Evolutionary conservation across 2,888 invertebrate genomes (phyloP), one percentile per base, ranked within the genome.

Genomic region (Platycheirus rosarum): DNA sequence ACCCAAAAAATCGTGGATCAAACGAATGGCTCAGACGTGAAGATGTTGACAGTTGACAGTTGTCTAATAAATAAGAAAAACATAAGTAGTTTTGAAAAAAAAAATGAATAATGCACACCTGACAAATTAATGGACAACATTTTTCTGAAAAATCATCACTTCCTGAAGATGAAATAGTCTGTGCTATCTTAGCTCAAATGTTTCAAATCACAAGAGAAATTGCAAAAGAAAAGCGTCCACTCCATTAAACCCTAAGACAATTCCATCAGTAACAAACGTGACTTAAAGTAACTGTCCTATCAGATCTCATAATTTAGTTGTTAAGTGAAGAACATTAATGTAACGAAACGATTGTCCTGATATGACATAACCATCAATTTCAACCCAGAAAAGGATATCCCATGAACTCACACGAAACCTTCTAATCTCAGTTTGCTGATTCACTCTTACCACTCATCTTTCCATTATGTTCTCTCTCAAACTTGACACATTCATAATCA

Each of bases 401-500:
- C 13, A 1, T 35, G 9, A n/a, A 53, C 18, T n/a, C n/a, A n/a
- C n/a, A n/a, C n/a, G n/a, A n/a, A n/a, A 18, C 66, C 18, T 7
- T 16, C 11, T 13, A 51, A 46, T 2, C 20, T 20, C 32, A 53
- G 18, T 71, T 63, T 46, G 66, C 57, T 77, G 65, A 66, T 60
- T 60, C 65, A 53, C 68, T 62, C 48, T 14, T 35, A 73, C 37
- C 51, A 68, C 53, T 71, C 46, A 60, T 49, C 32, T 44, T 65
- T 66, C 71, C 60, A 71, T 71, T 71, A 60, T 49, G 42, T 44
- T 53, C 73, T 53, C 73, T 73, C 78, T 62, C 60, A 78, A 53
- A 68, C 51, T 78, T 78, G 78, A 68, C 66, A 78, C 73, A 73
- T 73, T 68, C 57, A 40, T 57, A 73, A 78, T 78, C 73, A 66